These are phyloP conservation scores for Caprella mutica DNA, from an alignment of 2,888 invertebrate genomes.

Conservation along the genomic window DNA sequence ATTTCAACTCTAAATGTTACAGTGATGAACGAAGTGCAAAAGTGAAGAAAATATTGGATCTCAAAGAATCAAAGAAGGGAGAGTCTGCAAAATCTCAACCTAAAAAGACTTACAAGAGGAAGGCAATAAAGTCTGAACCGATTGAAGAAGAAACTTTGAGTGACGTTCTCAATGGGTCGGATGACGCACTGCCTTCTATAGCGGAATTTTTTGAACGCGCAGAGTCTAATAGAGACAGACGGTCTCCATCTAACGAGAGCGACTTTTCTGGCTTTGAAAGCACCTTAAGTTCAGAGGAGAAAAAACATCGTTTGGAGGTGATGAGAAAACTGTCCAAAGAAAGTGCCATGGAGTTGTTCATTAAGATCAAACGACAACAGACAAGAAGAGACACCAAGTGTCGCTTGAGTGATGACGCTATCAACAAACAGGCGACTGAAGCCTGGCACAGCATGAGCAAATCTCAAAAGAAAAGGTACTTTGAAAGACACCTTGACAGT, in stretches of 20 bases:
- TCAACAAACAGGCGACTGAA: conserved; percentile 16
- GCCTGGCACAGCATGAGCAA: conserved; percentile 19
- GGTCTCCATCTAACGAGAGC: conserved; percentile 7
- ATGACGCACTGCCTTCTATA: no score
- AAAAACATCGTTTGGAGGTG: conserved; percentile 7
- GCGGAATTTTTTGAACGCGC: no score
- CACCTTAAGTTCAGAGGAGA: conserved; percentile 13
- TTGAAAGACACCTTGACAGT: not conserved
- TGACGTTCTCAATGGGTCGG: no score
- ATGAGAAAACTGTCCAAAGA: conserved; percentile 4
- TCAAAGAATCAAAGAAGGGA: no score
- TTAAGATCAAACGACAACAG: conserved; percentile 13
- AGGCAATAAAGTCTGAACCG: no score
- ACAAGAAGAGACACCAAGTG: conserved; percentile 7
- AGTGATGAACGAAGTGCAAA: no score
- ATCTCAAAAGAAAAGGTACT: conserved; percentile 1
- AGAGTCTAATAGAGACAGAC: not conserved
- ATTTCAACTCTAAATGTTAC: no score
- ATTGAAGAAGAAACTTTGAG: no score
- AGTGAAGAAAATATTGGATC: no score
- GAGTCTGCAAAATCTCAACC: no score
- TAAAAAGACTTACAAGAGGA: no score
- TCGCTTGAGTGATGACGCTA: conserved; percentile 4
- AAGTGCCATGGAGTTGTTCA: conserved; percentile 17
- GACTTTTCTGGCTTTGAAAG: conserved; percentile 34